Evolutionary conservation across 2,797 vertebrate genomes (phyloP), one percentile per base, ranked within the genome.

Genomic region (Sorex maritimensis): DNA sequence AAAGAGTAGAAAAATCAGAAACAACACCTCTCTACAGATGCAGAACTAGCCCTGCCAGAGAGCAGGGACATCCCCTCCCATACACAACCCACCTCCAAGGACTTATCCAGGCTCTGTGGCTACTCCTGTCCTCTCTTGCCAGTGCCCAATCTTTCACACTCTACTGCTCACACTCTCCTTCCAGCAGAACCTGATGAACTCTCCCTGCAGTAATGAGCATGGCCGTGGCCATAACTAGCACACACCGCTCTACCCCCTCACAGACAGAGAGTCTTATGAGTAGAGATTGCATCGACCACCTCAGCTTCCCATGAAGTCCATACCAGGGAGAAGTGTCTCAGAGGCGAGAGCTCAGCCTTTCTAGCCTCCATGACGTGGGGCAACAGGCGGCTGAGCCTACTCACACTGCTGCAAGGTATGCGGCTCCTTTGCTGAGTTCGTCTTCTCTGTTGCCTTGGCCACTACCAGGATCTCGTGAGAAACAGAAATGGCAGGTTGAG

Each of bases 1-100:
- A 58, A 81, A 94, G 71, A 14, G 30, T 87, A 1, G 75, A 55
- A 67, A 91, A 61, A 38, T 41, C 12, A 75, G 46, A 78, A 49
- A 67, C 6, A 14, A 63, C 0, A 38, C 19, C 9, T 79, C 44
- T 49, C 87, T 23, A 11, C 28, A 90, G 81, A 52, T 34, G 26
- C 0, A 1, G 63, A 75, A 11, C 30, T 38, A 72, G 28, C 34
- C 6, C 55, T 19, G 5, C 30, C n/a, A 14, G 41, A 44, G 26
- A 24, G 52, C 12, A 81, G 34, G 34, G 34, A 34, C 34, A 34
- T 34, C 34, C 34, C 34, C 34, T 34, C 34, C 34, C 34, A 34
- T 1, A 34, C 34, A 34, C 34, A 44, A 2, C 41, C 7, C 41
- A 5, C 41, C 41, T 44, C 41, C 41, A 44, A 44, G 5, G 11